A percentile compares a stretch with the other conserved stretches of the same genome.
These are phyloP conservation scores for Todus mexicanus DNA, from an alignment of 2,797 vertebrate species.

Conservation along the genomic window DNA sequence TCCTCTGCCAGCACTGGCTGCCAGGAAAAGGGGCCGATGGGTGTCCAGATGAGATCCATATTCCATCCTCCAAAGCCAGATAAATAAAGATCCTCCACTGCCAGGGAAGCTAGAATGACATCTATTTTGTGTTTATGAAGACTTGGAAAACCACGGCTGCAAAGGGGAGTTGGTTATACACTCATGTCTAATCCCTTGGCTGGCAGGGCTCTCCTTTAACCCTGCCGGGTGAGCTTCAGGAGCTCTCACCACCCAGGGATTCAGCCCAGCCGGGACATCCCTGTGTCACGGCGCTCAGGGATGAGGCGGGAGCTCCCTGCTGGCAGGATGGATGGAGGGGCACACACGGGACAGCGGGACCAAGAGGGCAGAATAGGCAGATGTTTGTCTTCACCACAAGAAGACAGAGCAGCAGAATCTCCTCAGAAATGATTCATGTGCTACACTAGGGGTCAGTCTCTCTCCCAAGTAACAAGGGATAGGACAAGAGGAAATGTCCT, in stretches of 20 bases:
- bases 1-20: not conserved
- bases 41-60: too few species aligned
- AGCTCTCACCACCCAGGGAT: not conserved
- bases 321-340: not conserved
- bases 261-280: not conserved
- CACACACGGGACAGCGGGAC: not conserved
- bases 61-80: not conserved
- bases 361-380: not conserved
- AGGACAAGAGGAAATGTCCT: not conserved
- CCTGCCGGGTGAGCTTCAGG: not conserved
- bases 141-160: not conserved
- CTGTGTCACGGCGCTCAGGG: accelerated
- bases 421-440: accelerated
- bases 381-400: not conserved
- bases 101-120: not conserved
- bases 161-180: accelerated
- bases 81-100: not conserved
- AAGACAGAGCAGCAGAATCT: not conserved
- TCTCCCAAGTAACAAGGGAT: not conserved
- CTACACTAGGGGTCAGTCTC: too few species aligned
- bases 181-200: accelerated
- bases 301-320: not conserved
- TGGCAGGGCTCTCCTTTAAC: too few species aligned
- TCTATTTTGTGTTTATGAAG: not conserved
- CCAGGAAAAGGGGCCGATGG: accelerated